Base-by-base conservation (phyloP, 2,888 invertebrate species). In the Hipparchia sbordonii region DNA sequence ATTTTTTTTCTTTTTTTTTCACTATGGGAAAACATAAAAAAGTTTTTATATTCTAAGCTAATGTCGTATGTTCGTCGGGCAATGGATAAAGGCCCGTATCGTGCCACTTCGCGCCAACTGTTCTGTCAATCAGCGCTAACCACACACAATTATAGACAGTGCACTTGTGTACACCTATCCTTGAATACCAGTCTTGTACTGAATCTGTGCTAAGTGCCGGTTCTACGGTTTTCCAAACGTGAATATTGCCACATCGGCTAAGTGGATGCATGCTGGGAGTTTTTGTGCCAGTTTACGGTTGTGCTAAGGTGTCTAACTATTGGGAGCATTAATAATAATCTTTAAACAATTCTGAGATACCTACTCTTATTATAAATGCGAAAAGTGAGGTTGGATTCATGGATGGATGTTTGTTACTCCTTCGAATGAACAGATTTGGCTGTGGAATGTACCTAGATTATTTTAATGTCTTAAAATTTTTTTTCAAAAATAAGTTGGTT, bases 111-210 rank as follows among this genome's bases (percentile, higher is more conserved):
- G 74, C 78, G 75, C 79, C 79, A 79, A 80, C 80, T 78, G 78
- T 77, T 72, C 78, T 75, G 81, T 80, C 81, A 80, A 77, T 80
- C 82, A 81, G 74, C 69, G 57, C 76, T 78, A 78, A 78, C 78
- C 75, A 74, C 76, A 77, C 74, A 78, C 77, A 78, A 80, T 81
- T 81, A 81, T 73, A 76, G 70, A 52, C 65, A 68, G 69, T 72
- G 73, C 66, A 77, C 76, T 74, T 77, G 76, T 76, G 71, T 75
- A 72, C 75, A 77, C 76, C 75, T 77, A 77, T 77, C 71, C 77
- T 75, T 75, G 75, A 75, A 67, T 70, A 70, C 75, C 54, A 74
- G 67, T 74, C 77, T 74, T 51, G 71, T 69, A 56, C 72, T 75
- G 69, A 72, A 77, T 73, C 74, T 73, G 67, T 73, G 70, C 67